A percentile compares a stretch with the other conserved stretches of the same genome.
phyloP scores from a whole-genome alignment of 2,888 invertebrate species.

The Drosophila austrosaltans region DNA sequence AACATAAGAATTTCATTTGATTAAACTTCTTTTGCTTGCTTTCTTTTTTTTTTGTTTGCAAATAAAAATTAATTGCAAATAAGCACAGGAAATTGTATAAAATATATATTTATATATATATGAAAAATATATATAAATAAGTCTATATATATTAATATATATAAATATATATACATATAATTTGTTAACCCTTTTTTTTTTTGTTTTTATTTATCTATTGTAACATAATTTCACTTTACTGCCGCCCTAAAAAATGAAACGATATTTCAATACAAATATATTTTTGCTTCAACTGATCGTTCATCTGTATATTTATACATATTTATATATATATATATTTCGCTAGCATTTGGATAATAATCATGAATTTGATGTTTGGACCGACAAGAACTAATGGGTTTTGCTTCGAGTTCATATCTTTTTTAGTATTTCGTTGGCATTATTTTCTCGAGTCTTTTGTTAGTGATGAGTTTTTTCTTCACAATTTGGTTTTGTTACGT shows the following conservation, averaged over 20 bases:
- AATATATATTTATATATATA: neutral
- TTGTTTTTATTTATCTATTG: no score
- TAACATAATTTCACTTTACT: no score
- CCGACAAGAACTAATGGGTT: neutral
- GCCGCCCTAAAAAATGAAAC: no score
- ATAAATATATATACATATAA: no score
- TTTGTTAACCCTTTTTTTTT: no score
- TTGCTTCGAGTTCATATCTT: neutral
- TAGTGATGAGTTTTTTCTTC: conserved; percentile 2
- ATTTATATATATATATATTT: no score
- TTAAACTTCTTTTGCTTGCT: conserved; percentile 2
- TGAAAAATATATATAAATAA: neutral
- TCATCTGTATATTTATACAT: no score
- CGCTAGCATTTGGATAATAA: neutral
- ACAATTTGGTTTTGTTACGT: neutral
- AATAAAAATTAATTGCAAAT: conserved; percentile 11
- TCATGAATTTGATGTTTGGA: neutral
- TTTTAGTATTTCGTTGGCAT: neutral
- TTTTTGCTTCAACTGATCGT: no score
- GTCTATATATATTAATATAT: neutral
- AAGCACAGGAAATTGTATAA: neutral
- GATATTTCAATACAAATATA: no score
- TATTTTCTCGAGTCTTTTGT: neutral
- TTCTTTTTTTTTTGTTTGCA: neutral
- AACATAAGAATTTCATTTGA: conserved; percentile 15